These are phyloP conservation scores for Malurus elegans DNA, from an alignment of 2,113 vertebrate genomes.

Conservation along the genomic window DNA sequence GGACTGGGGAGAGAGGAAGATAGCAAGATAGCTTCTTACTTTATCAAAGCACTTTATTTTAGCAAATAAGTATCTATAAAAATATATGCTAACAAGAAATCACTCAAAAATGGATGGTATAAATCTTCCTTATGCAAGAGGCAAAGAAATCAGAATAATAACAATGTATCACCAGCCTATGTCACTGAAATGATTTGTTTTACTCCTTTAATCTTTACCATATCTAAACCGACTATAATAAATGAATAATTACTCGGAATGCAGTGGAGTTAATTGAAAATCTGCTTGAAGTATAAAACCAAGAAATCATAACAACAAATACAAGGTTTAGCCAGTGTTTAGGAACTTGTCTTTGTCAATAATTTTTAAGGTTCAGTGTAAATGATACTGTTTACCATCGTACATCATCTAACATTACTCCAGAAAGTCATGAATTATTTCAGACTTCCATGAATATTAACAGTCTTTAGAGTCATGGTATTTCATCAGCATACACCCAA, in stretches of 20 bases:
- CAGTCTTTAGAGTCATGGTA: slow-evolving; percentile 66
- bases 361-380: slow-evolving; percentile 79
- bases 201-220: slow-evolving; percentile 80
- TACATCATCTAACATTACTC: slow-evolving; percentile 77
- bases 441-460: slow-evolving; percentile 80
- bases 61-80: slow-evolving; percentile 66
- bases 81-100: slow-evolving; percentile 60
- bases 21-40: slow-evolving; percentile 17
- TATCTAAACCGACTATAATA: slow-evolving; percentile 85
- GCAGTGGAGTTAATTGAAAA: slow-evolving; percentile 82
- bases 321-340: slow-evolving; percentile 81
- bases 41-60: slow-evolving; percentile 53
- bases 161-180: slow-evolving; percentile 79
- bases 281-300: slow-evolving; percentile 78
- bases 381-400: slow-evolving; percentile 79
- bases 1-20: neutral
- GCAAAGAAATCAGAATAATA: slow-evolving; percentile 74
- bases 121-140: slow-evolving; percentile 73
- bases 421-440: slow-evolving; percentile 78
- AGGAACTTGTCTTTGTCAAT: slow-evolving; percentile 84
- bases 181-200: slow-evolving; percentile 83
- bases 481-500: slow-evolving; percentile 75
- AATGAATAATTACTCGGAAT: slow-evolving; percentile 82
- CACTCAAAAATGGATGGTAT: slow-evolving; percentile 72
- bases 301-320: slow-evolving; percentile 84